A percentile compares a stretch with the other conserved stretches of the same genome.
phyloP scores from a whole-genome alignment of 2,888 invertebrate genomes.

The Drosophila vallismaia region DNA sequence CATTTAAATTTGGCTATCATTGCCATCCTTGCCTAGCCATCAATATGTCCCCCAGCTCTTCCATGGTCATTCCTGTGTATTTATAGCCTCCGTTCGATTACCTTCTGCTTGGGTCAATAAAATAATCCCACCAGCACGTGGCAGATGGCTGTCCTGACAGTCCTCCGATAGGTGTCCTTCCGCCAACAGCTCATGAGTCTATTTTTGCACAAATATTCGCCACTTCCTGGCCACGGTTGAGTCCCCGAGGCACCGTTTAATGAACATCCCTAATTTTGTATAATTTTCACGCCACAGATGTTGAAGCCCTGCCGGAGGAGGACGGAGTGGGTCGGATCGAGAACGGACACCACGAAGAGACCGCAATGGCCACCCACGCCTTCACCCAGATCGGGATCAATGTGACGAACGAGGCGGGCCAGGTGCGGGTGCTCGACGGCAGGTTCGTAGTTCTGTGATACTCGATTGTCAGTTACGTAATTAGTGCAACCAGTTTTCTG shows the following conservation, averaged over 20 bases:
- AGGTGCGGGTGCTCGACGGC: constrained; percentile 80
- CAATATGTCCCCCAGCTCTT: constrained; percentile 6
- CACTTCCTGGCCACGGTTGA: constrained; percentile 38
- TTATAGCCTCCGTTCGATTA: constrained; percentile 42
- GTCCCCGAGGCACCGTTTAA: neutral
- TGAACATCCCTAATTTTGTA: neutral
- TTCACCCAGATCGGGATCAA: constrained; percentile 82
- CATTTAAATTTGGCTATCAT: constrained; percentile 3
- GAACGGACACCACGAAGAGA: constrained; percentile 59
- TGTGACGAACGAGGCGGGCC: constrained; percentile 83
- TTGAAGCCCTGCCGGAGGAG: constrained; percentile 82
- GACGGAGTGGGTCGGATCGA: constrained; percentile 76
- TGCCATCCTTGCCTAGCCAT: constrained; percentile 4
- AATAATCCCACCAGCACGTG: constrained; percentile 33
- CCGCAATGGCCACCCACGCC: constrained; percentile 34
- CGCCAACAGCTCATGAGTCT: constrained; percentile 49
- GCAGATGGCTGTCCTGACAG: constrained; percentile 43
- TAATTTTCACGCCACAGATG: constrained; percentile 53
- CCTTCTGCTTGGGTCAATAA: constrained; percentile 41
- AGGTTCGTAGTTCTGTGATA: constrained; percentile 77
- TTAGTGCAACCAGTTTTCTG: constrained; percentile 79
- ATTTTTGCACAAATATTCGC: constrained; percentile 56
- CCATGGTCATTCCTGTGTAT: constrained; percentile 48
- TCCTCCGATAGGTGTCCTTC: constrained; percentile 38
- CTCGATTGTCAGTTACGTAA: constrained; percentile 73